Evolutionary conservation across 1,140 invertebrate species (phyloP).

Genomic region (Zaprionus gabonicus): DNA sequence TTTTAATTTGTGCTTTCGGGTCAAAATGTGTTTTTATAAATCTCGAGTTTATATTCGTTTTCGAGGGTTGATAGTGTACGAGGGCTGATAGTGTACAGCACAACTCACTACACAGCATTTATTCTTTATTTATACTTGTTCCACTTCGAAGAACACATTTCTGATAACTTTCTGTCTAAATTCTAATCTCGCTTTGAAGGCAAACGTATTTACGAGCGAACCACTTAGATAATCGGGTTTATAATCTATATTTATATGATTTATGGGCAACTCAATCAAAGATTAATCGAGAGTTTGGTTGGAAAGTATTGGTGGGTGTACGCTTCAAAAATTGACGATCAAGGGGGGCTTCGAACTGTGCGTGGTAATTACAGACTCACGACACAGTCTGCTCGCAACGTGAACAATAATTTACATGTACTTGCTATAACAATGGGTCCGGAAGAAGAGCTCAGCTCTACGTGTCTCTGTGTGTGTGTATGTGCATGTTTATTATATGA

Average conservation of each 20-base stretch:
- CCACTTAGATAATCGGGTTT: slow-evolving; percentile 1
- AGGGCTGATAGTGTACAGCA: no score
- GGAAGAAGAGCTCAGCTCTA: slow-evolving; percentile 58
- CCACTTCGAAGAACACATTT: neutral
- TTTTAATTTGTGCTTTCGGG: no score
- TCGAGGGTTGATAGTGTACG: no score
- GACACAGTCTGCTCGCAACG: slow-evolving; percentile 63
- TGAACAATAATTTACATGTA: slow-evolving; percentile 79
- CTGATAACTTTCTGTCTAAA: neutral
- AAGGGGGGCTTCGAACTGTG: slow-evolving; percentile 20
- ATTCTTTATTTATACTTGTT: neutral
- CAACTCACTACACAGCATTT: neutral
- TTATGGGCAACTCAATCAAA: slow-evolving; percentile 9
- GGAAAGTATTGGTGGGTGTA: slow-evolving; percentile 5
- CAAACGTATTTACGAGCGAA: neutral
- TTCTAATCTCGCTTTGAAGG: neutral
- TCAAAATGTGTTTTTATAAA: no score
- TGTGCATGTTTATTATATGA: slow-evolving; percentile 31
- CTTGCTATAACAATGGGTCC: slow-evolving; percentile 77
- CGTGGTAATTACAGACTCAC: slow-evolving; percentile 75
- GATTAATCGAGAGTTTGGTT: slow-evolving; percentile 16
- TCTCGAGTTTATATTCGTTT: neutral
- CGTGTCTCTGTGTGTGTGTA: neutral
- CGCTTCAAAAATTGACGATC: slow-evolving; percentile 4
- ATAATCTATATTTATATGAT: slow-evolving; percentile 7